Conservation (phyloP, 2,797 vertebrate species). For the Arnoldichthys spilopterus region DNA sequence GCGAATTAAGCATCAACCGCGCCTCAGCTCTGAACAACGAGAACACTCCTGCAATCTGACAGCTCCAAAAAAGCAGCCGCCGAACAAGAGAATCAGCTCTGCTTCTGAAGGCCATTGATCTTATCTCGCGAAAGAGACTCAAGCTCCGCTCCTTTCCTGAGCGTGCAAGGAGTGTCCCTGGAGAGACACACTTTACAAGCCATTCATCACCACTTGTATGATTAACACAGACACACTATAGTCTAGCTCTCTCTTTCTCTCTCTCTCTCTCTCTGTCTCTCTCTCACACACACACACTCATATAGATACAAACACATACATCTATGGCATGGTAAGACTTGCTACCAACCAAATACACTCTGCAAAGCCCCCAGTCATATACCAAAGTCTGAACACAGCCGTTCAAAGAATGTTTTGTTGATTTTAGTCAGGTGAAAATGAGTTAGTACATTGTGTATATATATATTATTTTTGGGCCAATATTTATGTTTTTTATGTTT, state of each 20-base stretch:
- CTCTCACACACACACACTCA: neutral
- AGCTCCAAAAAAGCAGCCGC: neutral
- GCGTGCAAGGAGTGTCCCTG: neutral
- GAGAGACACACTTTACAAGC: constrained; percentile 33
- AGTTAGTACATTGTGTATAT: too few relatives aligned
- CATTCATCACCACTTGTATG: constrained; percentile 45
- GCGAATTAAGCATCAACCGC: constrained; percentile 6
- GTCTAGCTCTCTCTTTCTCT: neutral
- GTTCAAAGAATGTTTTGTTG: too few relatives aligned
- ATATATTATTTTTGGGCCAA: too few relatives aligned
- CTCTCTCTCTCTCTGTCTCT: neutral
- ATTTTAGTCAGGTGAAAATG: too few relatives aligned
- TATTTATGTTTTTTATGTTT: too few relatives aligned
- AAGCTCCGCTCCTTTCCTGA: constrained; percentile 13
- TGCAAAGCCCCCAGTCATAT: too few relatives aligned
- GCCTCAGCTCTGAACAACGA: constrained; percentile 40
- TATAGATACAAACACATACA: neutral
- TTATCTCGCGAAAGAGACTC: constrained; percentile 19
- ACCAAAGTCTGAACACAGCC: too few relatives aligned
- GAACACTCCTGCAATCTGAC: constrained; percentile 20
- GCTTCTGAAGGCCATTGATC: constrained; percentile 50
- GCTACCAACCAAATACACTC: neutral
- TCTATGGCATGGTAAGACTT: neutral
- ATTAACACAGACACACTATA: constrained; percentile 18
- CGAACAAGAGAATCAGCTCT: constrained; percentile 31